Conservation (phyloP, 2,888 invertebrate species). For the Drosophila kambysellisi region DNA sequence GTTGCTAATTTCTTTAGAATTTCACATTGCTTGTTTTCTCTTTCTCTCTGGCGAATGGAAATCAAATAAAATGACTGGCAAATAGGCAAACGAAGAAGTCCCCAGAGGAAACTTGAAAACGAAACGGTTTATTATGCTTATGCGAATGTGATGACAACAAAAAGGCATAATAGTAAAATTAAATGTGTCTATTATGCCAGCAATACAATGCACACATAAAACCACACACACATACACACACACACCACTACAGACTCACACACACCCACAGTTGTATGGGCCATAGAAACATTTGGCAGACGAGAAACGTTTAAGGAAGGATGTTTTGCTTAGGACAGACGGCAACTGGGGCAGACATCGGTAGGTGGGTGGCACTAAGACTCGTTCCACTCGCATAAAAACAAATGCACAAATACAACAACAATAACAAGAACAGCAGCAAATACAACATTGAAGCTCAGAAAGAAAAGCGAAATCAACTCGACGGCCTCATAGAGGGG, state of each 20-base stretch:
- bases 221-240: slow-evolving; percentile 57
- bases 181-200: slow-evolving; percentile 82
- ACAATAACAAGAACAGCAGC: slow-evolving; percentile 43
- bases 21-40: slow-evolving; percentile 56
- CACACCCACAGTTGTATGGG: slow-evolving; percentile 38
- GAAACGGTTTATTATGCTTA: slow-evolving; percentile 79
- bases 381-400: slow-evolving; percentile 68
- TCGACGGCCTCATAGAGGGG: slow-evolving; percentile 47
- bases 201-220: slow-evolving; percentile 81
- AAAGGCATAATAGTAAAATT: slow-evolving; percentile 83
- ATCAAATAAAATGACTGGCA: slow-evolving; percentile 78
- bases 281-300: slow-evolving; percentile 73
- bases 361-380: slow-evolving; percentile 29
- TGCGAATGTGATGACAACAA: slow-evolving; percentile 81
- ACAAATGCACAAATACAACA: slow-evolving; percentile 71
- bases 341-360: slow-evolving; percentile 19
- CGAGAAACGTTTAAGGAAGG: slow-evolving; percentile 80
- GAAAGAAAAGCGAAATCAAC: slow-evolving; percentile 66
- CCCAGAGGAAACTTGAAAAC: slow-evolving; percentile 71
- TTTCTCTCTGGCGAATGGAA: slow-evolving; percentile 33
- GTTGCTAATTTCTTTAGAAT: slow-evolving; percentile 56
- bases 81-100: slow-evolving; percentile 56
- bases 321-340: slow-evolving; percentile 72
- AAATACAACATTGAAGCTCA: slow-evolving; percentile 44
- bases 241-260: slow-evolving; percentile 13